A percentile compares a stretch with the other conserved stretches of the same genome.
These are phyloP conservation scores for Poeciliopsis occidentalis DNA, from an alignment of 2,113 vertebrate species.

Conservation along the genomic window DNA sequence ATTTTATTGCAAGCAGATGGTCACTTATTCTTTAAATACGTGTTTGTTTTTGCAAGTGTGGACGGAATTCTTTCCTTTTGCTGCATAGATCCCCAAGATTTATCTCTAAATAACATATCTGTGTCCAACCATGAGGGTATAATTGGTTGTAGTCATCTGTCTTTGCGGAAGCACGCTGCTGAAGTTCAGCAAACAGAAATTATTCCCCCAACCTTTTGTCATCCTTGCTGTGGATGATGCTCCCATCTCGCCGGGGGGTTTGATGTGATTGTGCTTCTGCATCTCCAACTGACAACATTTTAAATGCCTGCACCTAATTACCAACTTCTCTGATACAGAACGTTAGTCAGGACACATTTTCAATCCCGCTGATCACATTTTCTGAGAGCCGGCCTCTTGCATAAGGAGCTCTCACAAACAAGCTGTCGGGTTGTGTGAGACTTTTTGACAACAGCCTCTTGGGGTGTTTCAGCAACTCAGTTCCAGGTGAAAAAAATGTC, in stretches of 20 bases:
- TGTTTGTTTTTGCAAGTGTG: conserved; percentile 35
- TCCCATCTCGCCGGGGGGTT: not conserved
- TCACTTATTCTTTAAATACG: conserved; percentile 35
- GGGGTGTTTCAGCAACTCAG: conserved; percentile 5
- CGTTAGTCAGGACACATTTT: not conserved
- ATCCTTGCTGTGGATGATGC: not conserved
- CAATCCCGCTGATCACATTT: conserved; percentile 2
- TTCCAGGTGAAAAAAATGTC: conserved; percentile 8
- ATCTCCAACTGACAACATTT: conserved; percentile 35
- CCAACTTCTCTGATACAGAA: conserved; percentile 9
- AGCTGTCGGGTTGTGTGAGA: conserved; percentile 4
- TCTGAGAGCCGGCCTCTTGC: not conserved
- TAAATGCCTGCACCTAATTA: conserved; percentile 20
- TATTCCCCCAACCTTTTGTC: not conserved
- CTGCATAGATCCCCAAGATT: conserved; percentile 3
- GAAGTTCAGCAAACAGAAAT: not conserved
- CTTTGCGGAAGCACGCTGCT: not conserved
- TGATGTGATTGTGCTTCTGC: not conserved
- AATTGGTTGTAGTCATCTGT: conserved; percentile 5
- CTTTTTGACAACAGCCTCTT: conserved; percentile 15
- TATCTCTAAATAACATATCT: conserved; percentile 15
- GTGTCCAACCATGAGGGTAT: not conserved
- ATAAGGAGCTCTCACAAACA: conserved; percentile 4
- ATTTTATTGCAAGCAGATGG: conserved; percentile 61
- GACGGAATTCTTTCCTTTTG: conserved; percentile 1